These are phyloP conservation scores for crab-eating macaque (Macaca fascicularis) DNA, from an alignment of 2,113 vertebrate genomes.

Conservation along the genomic window T2T-MFA8v1.1 NC_088377.1:119488501-119489000, in stretches of 20 bases:
- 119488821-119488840: constrained; percentile 8
- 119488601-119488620: background rate
- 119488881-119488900: background rate
- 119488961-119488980: background rate
- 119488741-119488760: background rate
- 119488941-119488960: background rate
- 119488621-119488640: background rate
- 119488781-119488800: constrained; percentile 32
- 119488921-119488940: background rate
- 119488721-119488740: background rate
- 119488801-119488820: constrained; percentile 11
- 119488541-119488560: background rate
- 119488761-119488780: constrained; percentile 21
- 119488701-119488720: background rate
- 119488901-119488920: background rate
- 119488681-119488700: background rate
- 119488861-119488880: background rate
- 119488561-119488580: background rate
- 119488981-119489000: background rate
- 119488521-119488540: background rate
- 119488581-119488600: background rate
- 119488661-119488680: background rate
- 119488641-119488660: background rate
- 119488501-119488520: background rate
- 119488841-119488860: background rate